Conservation (phyloP, 2,888 invertebrate species). For the Acleris holmiana region DNA sequence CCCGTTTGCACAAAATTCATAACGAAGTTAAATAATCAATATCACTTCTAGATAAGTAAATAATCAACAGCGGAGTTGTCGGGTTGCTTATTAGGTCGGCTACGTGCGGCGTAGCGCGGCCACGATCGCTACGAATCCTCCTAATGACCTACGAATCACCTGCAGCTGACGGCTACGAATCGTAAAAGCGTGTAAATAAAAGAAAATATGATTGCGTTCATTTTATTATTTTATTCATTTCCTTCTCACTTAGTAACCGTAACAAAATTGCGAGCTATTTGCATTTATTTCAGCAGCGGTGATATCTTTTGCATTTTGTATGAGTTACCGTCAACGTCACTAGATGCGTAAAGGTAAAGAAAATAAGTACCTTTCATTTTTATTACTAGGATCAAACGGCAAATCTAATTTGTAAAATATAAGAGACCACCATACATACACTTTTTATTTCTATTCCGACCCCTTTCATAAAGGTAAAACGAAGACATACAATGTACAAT, state of each 20-base stretch:
- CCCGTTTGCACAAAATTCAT: too few relatives aligned
- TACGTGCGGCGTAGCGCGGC: slow-evolving; percentile 36
- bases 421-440: too few relatives aligned
- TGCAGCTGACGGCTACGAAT: slow-evolving; percentile 68
- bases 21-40: slow-evolving; percentile 11
- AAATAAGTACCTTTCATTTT: too few relatives aligned
- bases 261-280: background rate
- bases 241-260: background rate
- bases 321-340: background rate
- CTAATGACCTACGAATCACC: slow-evolving; percentile 68
- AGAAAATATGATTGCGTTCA: slow-evolving; percentile 52
- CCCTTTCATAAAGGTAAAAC: too few relatives aligned
- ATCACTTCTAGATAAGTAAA: slow-evolving; percentile 19
- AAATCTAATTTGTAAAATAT: too few relatives aligned
- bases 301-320: background rate
- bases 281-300: background rate
- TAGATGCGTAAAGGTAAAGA: background rate
- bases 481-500: too few relatives aligned
- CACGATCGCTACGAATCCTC: slow-evolving; percentile 47
- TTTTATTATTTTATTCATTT: slow-evolving; percentile 39
- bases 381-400: too few relatives aligned
- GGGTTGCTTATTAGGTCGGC: slow-evolving; percentile 31
- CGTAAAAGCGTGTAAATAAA: slow-evolving; percentile 60
- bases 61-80: slow-evolving; percentile 13
- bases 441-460: too few relatives aligned